Evolutionary conservation across 2,888 invertebrate species (phyloP).

Genomic region (Platynereis dumerilii): DNA sequence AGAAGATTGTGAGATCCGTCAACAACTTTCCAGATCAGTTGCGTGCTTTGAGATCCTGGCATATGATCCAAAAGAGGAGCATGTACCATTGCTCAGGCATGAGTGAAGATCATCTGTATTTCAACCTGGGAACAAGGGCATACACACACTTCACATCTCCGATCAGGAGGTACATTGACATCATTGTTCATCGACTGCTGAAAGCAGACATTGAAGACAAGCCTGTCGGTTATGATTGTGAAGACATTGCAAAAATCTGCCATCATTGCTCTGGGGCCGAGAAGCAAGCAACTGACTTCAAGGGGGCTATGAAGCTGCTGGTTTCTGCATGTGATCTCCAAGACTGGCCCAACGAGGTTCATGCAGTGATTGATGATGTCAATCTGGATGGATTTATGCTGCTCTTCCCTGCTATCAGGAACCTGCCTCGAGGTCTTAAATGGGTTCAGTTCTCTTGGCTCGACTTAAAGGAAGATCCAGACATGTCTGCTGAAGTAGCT

Average conservation of each 20-base stretch:
- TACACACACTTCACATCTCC: constrained; percentile 96
- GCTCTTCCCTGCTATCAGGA: no score
- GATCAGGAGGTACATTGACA: constrained; percentile 82
- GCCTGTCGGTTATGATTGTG: background rate
- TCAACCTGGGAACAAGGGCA: constrained; percentile 81
- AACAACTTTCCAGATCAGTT: background rate
- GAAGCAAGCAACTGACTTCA: background rate
- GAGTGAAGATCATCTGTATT: constrained; percentile 66
- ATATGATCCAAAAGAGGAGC: constrained; percentile 39
- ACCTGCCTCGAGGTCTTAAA: no score
- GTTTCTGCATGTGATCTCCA: no score
- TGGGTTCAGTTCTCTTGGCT: no score
- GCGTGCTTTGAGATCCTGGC: background rate
- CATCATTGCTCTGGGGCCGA: background rate
- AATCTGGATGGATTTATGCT: no score
- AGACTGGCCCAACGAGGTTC: no score
- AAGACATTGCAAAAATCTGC: background rate
- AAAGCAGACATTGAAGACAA: constrained; percentile 66
- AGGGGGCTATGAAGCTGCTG: background rate
- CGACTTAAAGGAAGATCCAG: no score
- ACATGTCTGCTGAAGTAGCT: no score
- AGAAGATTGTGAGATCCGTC: background rate
- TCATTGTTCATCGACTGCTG: constrained; percentile 81
- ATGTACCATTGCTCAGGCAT: constrained; percentile 56
- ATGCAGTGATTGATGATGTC: no score